Conservation (phyloP, 2,113 vertebrate genomes). For the Todiramphus saurophagus region DNA sequence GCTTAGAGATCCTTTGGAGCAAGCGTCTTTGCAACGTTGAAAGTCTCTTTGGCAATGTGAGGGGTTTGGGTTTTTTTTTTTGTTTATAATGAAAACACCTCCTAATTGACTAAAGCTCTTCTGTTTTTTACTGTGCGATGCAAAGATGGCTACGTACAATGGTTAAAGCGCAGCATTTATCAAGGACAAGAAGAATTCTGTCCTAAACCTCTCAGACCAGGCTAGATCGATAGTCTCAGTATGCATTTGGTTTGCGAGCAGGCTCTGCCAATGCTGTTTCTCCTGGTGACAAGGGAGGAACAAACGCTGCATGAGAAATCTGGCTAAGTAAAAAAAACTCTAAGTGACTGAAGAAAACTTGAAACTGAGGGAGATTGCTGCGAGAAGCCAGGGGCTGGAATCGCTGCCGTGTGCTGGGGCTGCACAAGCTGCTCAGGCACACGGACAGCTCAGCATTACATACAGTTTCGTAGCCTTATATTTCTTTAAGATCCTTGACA, state of each 20-base stretch:
- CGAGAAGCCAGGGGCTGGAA: too few species aligned
- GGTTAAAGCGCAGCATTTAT: neutral
- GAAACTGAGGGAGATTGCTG: fast-evolving
- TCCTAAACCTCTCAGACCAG: neutral
- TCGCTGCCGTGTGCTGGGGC: fast-evolving
- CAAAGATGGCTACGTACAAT: neutral
- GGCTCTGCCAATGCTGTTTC: fast-evolving
- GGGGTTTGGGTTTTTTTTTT: too few species aligned
- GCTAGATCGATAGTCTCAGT: neutral
- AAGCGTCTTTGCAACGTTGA: neutral
- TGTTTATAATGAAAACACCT: neutral
- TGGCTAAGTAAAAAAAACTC: neutral
- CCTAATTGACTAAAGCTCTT: neutral
- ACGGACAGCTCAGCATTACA: fast-evolving
- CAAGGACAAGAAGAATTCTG: neutral
- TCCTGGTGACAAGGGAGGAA: neutral
- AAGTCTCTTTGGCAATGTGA: neutral
- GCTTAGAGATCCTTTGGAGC: neutral
- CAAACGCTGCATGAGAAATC: fast-evolving
- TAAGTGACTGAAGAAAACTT: fast-evolving
- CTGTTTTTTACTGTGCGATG: neutral
- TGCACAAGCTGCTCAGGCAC: neutral
- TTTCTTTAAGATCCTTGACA: neutral
- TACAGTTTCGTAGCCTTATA: neutral
- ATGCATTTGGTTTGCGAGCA: fast-evolving